Base-by-base conservation (phyloP, 2,888 invertebrate genomes). In the Agriotes lineatus region DNA sequence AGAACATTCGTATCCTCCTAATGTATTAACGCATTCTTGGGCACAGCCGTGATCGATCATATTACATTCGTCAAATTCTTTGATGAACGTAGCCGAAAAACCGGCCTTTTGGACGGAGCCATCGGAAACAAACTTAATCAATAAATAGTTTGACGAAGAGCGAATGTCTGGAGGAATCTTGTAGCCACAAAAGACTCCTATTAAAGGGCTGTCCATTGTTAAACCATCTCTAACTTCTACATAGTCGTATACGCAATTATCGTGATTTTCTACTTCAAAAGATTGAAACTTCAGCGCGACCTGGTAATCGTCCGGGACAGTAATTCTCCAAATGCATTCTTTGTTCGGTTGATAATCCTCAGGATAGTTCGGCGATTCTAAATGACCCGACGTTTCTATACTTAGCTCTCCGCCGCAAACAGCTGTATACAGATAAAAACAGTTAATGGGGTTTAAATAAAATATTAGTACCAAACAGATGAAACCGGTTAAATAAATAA, bases 191-290 rank as follows among this genome's bases (percentile, higher is more conserved):
- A 94, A 96, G 79, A 95, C 93, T 44, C 95, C 93, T 72, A 97
- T 91, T 69, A 94, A 86, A 0, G 93, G 91, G 42, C 96, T 93
- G 75, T 95, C 93, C 75, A 90, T 87, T 9, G 89, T 89, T 74
- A 93, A 91, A 0, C 99, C 99, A 82, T 99, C 98, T 39, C 96
- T 88, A 0, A 99, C 92, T 84, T 98, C 97, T 16, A 99, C 93
- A 82, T 94, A 97, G 83, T 99, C 99, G 82, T 99, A 99, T 18
- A 97, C 96, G 83, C 99, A 99, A 76, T 95, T 96, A 84, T 99
- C 99, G 81, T 99, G 98, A 84, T 97, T 97, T 86, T 99, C 99
- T 72, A 99, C 94, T 87, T 99, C 98, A 84, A 99, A 99, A 0
- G 97, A 96, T 80, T 97, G 96, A 85, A 99, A 98, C 81, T 96